Percentiles rank a stretch among this genome's conserved stretches.
These are phyloP conservation scores for Lithobates sylvaticus DNA, from an alignment of 2,797 vertebrate species.

Conservation along the genomic window DNA sequence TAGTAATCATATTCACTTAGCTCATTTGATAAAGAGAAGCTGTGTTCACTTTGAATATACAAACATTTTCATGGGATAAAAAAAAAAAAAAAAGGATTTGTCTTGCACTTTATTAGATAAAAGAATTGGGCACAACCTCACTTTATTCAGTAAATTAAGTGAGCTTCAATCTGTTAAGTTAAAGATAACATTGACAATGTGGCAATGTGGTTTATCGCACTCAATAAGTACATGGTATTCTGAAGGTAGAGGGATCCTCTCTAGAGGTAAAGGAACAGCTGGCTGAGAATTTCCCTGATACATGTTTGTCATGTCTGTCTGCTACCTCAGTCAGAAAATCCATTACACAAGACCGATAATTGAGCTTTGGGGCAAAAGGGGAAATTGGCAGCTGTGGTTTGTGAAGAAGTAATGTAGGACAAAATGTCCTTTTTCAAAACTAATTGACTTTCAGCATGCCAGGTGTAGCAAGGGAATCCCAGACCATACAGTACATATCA, in stretches of 20 bases:
- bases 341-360: conserved; percentile 66
- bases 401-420: conserved; percentile 39
- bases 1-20: too few relatives aligned
- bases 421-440: conserved; percentile 55
- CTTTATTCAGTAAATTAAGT: background rate
- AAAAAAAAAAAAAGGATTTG: too few relatives aligned
- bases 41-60: too few relatives aligned
- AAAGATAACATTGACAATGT: background rate
- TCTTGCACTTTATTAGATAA: too few relatives aligned
- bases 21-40: too few relatives aligned
- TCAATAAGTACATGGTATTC: conserved; percentile 29
- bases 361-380: conserved; percentile 64
- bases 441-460: conserved; percentile 53
- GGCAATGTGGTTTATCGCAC: background rate
- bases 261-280: conserved; percentile 47
- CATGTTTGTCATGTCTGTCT: conserved; percentile 60
- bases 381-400: conserved; percentile 62
- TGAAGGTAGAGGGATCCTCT: conserved; percentile 51
- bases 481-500: background rate
- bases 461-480: conserved; percentile 49
- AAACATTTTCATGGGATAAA: too few relatives aligned
- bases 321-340: conserved; percentile 67
- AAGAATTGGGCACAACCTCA: too few relatives aligned
- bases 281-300: conserved; percentile 63
- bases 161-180: background rate